Conservation (phyloP, 2,888 invertebrate species). For the Clistopyga incitator region DNA sequence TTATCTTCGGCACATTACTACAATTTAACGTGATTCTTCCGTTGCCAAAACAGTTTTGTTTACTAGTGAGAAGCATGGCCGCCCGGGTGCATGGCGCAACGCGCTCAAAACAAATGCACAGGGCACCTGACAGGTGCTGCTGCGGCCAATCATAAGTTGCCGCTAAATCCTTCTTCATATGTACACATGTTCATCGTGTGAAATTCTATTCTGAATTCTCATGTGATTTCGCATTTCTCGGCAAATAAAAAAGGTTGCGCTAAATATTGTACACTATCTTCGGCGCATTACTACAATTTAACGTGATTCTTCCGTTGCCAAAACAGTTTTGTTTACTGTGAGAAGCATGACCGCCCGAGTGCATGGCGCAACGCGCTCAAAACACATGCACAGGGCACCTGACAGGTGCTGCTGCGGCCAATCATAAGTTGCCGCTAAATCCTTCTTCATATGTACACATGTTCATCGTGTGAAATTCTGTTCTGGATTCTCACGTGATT, state of each 20-base stretch:
- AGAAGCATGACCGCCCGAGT: constrained; percentile 60
- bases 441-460: neutral
- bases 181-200: neutral
- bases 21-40: constrained; percentile 58
- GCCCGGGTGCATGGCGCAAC: constrained; percentile 24
- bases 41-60: constrained; percentile 70
- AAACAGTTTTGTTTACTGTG: constrained; percentile 67
- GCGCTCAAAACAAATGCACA: constrained; percentile 23
- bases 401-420: constrained; percentile 14
- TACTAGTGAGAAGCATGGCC: constrained; percentile 61
- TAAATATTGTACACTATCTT: too few species aligned
- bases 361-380: constrained; percentile 23
- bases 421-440: too few species aligned
- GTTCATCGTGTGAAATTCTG: too few species aligned
- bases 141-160: too few species aligned
- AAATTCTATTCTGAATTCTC: too few species aligned
- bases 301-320: constrained; percentile 65
- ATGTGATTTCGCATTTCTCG: too few species aligned
- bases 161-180: too few species aligned
- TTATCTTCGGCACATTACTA: constrained; percentile 53
- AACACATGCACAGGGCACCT: constrained; percentile 11
- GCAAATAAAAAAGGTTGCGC: too few species aligned
- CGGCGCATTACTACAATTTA: constrained; percentile 59
- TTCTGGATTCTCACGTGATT: too few species aligned
- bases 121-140: constrained; percentile 26